Evolutionary conservation across 2,113 vertebrate species (phyloP).

Genomic region (Aphyosemion australe): DNA sequence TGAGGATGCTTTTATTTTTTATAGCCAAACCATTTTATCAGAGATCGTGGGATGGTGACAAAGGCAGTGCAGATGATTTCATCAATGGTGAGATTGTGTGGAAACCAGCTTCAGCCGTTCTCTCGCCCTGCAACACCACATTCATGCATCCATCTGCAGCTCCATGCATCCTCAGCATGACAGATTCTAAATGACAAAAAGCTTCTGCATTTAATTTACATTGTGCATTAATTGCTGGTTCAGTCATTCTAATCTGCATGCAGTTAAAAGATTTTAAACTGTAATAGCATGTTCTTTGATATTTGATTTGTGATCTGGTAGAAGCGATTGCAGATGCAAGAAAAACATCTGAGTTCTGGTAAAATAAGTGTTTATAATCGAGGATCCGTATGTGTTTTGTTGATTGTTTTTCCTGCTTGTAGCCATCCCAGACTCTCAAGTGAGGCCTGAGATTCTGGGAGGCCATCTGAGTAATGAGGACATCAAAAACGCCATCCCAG

Average conservation of each 20-base stretch:
- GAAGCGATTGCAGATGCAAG: constrained; percentile 32
- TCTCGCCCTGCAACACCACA: constrained; percentile 15
- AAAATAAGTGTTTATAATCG: constrained; percentile 37
- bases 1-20: constrained; percentile 73
- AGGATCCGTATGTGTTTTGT: constrained; percentile 47
- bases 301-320: constrained; percentile 8
- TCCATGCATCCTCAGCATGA: constrained; percentile 53
- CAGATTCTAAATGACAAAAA: constrained; percentile 9
- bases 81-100: constrained; percentile 79
- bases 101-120: constrained; percentile 49
- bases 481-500: constrained; percentile 83
- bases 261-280: constrained; percentile 6
- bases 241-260: constrained; percentile 54
- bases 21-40: constrained; percentile 83
- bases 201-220: constrained; percentile 14
- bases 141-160: constrained; percentile 3
- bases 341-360: constrained; percentile 17
- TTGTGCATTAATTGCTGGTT: neutral
- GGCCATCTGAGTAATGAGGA: constrained; percentile 80
- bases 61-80: constrained; percentile 77
- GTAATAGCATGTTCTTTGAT: constrained; percentile 16
- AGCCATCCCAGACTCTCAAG: constrained; percentile 87
- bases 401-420: constrained; percentile 42
- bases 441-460: constrained; percentile 75
- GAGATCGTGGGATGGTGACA: constrained; percentile 74